These are phyloP conservation scores for Hippasteria phrygiana DNA, from an alignment of 53 echinoderm and acorn worm genomes.

Conservation along the genomic window DNA sequence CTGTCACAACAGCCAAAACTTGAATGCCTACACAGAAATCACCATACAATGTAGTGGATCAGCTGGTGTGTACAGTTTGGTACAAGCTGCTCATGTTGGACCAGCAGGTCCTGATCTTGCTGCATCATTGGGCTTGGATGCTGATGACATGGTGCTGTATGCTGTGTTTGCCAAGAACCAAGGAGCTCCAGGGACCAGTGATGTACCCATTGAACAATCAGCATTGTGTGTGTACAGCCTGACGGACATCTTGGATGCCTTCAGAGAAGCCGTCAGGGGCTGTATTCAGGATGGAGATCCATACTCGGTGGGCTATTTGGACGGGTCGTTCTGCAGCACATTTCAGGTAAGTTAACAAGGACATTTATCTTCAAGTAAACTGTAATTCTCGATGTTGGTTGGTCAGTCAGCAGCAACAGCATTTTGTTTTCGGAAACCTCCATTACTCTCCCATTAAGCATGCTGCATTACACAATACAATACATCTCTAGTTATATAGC, in stretches of 20 bases:
- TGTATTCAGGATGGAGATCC: constrained; percentile 15
- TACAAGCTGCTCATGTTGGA: constrained; percentile 63
- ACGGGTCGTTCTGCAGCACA: too few species aligned
- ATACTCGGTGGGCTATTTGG: too few species aligned
- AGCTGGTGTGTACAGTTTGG: constrained; percentile 38
- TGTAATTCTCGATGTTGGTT: too few species aligned
- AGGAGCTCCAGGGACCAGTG: neutral
- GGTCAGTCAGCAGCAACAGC: too few species aligned
- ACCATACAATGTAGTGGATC: constrained; percentile 31
- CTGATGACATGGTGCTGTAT: constrained; percentile 45
- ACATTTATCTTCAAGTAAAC: too few species aligned
- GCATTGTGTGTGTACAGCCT: constrained; percentile 80
- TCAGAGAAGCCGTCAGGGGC: constrained; percentile 51
- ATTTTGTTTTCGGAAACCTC: too few species aligned
- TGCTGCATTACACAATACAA: too few species aligned
- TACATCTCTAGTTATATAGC: too few species aligned
- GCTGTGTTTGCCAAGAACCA: constrained; percentile 72
- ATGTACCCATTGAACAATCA: too few species aligned
- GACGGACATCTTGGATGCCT: constrained; percentile 65
- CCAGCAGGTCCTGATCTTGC: constrained; percentile 54
- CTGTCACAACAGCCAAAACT: constrained; percentile 41
- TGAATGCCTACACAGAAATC: constrained; percentile 59
- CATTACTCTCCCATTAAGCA: too few species aligned
- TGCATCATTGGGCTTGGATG: too few species aligned
- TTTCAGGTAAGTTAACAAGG: too few species aligned